Base-by-base conservation (phyloP, 1,140 invertebrate species). In the Hypsibius dujardini region DNA sequence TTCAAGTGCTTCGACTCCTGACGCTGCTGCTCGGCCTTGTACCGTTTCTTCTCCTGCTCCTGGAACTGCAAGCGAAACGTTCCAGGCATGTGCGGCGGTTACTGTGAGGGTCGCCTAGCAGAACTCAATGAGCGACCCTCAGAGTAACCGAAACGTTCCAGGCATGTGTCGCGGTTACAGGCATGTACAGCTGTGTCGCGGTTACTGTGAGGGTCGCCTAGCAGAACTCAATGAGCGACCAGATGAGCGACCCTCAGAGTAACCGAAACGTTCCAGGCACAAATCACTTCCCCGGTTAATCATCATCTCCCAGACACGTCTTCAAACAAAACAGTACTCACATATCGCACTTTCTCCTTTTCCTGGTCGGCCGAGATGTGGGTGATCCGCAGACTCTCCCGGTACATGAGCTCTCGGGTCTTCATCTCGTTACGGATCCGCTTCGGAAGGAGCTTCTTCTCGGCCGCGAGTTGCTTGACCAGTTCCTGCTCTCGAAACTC, bases 21-120 rank as follows among this genome's bases (percentile, higher is more conserved):
- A 62, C 95, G 84, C 76, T 89, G 86, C 74, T 93, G 90, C 78
- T 98, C 93, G 3, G 91, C 89, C 74, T 90, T 87, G 77, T 95
- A 94, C 45, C 84, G 83, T 76, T 92, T 90, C 81, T 96, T 96
- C 80, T 98, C 95, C 77, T 93, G 92, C 79, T 98, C 94, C 82
- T 98, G 93, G 81, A 98, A 98, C 86, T 85, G 75, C 42, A 76
- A 28, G 28, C 28, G 28, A 28, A 28, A 28, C 28, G 28, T 28
- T 28, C 28, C 28, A 28, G 28, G 28, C 28, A 28, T 28, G 28
- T 28, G 28, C 28, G 28, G 28, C 28, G 28, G 28, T 28, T 28
- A 28, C 28, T 28, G 28, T 28, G 28, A 28, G 28, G 28, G 28
- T 28, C 28, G 28, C 28, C 28, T 28, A 28, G 28, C 28, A 28